Evolutionary conservation across 2,113 vertebrate genomes (phyloP).

Genomic region (Cepphus grylle): DNA sequence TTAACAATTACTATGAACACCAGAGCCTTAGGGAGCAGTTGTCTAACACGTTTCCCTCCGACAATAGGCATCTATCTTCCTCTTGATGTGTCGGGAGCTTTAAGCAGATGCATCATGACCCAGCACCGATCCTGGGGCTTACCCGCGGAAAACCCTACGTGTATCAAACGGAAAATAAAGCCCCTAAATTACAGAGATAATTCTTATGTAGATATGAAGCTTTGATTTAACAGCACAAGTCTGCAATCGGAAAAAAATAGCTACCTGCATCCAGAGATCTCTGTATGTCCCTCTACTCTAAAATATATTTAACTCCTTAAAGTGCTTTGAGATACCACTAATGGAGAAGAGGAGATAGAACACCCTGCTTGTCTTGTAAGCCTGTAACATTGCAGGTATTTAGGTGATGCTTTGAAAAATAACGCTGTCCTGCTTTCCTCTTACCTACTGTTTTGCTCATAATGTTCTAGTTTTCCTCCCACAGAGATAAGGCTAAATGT

Average conservation of each 20-base stretch:
- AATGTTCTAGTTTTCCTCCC: neutral
- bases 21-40: slow-evolving; percentile 33
- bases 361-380: neutral
- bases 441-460: neutral
- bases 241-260: neutral
- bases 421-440: neutral
- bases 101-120: neutral
- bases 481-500: neutral
- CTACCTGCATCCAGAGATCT: neutral
- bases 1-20: slow-evolving; percentile 39
- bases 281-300: neutral
- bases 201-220: slow-evolving; percentile 2
- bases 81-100: slow-evolving; percentile 20
- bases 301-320: neutral
- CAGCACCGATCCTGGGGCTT: slow-evolving; percentile 19
- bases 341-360: neutral
- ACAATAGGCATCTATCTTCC: slow-evolving; percentile 2
- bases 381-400: neutral
- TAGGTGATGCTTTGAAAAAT: neutral
- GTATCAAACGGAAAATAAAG: slow-evolving; percentile 22
- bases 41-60: neutral
- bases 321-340: neutral
- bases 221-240: neutral
- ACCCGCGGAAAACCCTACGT: neutral
- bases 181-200: slow-evolving; percentile 14